phyloP scores from a whole-genome alignment of 35 echinoderm and acorn worm species.

The Patiria miniata region DNA sequence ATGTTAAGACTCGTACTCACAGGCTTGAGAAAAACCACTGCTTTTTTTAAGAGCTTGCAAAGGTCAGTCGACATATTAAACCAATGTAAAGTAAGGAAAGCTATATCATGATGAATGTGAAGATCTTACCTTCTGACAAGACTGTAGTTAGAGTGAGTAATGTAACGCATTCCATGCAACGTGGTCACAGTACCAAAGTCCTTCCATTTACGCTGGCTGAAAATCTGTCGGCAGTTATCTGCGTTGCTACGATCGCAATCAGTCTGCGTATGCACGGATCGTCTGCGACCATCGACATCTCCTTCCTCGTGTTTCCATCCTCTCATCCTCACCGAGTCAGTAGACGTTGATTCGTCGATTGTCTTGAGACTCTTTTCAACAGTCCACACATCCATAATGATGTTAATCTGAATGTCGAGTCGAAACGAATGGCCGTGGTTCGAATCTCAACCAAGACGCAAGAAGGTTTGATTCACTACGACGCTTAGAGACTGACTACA shows the following conservation, averaged over 20 bases:
- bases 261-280: slow-evolving; percentile 4
- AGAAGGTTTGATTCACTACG: too few species aligned
- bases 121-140: not conserved
- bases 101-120: too few species aligned
- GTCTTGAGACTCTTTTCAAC: not conserved
- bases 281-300: not conserved
- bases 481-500: too few species aligned
- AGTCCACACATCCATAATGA: not conserved
- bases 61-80: too few species aligned
- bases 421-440: too few species aligned
- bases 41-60: too few species aligned
- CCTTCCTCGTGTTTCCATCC: not conserved
- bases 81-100: too few species aligned
- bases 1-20: too few species aligned
- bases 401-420: too few species aligned
- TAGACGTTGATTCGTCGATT: not conserved
- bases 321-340: not conserved
- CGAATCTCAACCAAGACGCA: too few species aligned
- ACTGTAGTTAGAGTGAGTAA: not conserved
- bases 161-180: slow-evolving; percentile 7
- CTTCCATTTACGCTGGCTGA: not conserved
- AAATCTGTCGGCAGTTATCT: not conserved
- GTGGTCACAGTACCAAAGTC: not conserved
- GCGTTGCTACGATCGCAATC: not conserved
- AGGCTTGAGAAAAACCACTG: too few species aligned